These are phyloP conservation scores for Corythoichthys intestinalis DNA, from an alignment of 2,113 vertebrate genomes.

Conservation along the genomic window DNA sequence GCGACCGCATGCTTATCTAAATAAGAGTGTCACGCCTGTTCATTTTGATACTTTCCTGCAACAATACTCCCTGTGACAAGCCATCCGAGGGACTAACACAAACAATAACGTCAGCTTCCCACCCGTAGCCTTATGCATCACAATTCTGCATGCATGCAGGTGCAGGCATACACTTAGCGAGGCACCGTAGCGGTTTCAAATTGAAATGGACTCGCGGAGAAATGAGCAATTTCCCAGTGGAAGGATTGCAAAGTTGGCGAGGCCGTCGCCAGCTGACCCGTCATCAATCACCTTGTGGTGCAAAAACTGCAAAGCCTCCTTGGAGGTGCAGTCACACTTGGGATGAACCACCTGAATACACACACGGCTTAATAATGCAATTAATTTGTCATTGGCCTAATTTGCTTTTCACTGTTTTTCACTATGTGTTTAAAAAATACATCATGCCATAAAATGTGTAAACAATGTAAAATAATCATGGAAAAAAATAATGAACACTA, in stretches of 20 bases:
- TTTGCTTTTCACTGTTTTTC: neutral
- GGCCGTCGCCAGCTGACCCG: constrained; percentile 5
- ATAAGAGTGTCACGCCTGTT: constrained; percentile 6
- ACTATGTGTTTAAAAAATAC: neutral
- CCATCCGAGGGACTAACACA: neutral
- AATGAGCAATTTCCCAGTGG: constrained; percentile 8
- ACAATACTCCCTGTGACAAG: constrained; percentile 3
- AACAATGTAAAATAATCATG: neutral
- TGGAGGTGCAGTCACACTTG: neutral
- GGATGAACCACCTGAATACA: neutral
- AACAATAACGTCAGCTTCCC: neutral
- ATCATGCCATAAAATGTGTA: neutral
- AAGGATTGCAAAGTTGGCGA: constrained; percentile 8
- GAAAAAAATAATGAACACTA: neutral
- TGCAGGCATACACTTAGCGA: neutral
- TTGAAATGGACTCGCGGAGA: constrained; percentile 9
- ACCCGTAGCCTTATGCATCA: neutral
- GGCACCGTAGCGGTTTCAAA: neutral
- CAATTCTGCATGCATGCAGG: neutral
- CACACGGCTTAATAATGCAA: neutral
- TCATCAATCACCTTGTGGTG: constrained; percentile 4
- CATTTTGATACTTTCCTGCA: constrained; percentile 5
- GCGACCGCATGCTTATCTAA: neutral
- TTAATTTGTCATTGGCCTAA: neutral
- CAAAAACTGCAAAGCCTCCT: neutral